phyloP scores from a whole-genome alignment of 2,113 vertebrate species.

The Tinamus guttatus region DNA sequence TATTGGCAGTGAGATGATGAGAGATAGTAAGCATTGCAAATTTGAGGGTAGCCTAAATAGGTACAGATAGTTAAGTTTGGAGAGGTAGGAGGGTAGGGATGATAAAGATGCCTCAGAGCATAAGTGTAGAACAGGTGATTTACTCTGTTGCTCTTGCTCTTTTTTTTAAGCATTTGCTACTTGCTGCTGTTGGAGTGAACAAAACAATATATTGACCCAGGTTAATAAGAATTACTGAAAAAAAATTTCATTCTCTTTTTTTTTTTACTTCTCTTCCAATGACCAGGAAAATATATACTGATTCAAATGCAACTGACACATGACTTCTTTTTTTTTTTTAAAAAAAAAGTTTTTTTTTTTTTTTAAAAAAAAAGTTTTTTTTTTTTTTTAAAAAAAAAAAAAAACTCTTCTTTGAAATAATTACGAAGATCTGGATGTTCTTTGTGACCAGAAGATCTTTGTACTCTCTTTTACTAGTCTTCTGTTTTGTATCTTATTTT shows the following conservation, averaged over 20 bases:
- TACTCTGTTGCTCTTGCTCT: not conserved
- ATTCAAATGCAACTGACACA: not conserved
- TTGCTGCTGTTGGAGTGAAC: not conserved
- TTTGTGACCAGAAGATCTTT: not conserved
- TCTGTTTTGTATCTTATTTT: not conserved
- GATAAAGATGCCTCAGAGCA: not conserved
- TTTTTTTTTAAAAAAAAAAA: not conserved
- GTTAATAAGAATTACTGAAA: not conserved
- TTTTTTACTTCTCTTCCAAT: not conserved
- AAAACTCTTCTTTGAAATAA: not conserved
- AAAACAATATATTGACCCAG: not conserved
- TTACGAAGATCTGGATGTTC: not conserved
- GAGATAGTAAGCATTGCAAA: not conserved
- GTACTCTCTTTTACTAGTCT: not conserved
- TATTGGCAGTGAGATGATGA: slow-evolving; percentile 6
- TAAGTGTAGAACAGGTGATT: not conserved
- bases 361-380: not conserved
- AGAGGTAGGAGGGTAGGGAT: not conserved
- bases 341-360: not conserved
- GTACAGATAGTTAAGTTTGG: not conserved
- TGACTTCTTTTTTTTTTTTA: not conserved
- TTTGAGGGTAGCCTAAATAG: not conserved
- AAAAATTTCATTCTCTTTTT: not conserved
- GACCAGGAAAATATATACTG: not conserved
- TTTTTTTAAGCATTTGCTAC: not conserved